phyloP scores from a whole-genome alignment of 1,140 invertebrate species.

The Meloidogyne chitwoodi region DNA sequence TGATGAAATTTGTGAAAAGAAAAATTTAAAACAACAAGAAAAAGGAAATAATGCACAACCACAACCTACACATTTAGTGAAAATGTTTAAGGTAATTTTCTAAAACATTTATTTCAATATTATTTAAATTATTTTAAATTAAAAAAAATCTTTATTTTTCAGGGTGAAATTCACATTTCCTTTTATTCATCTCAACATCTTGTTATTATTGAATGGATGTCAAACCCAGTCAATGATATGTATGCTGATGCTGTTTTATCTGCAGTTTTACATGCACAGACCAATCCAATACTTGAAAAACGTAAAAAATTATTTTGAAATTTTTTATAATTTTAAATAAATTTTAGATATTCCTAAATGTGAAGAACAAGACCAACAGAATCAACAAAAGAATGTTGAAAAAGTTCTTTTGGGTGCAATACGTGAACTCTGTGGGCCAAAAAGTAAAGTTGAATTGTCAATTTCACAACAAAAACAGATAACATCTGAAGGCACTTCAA shows the following conservation, averaged over 20 bases:
- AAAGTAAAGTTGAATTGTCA: conserved; percentile 24
- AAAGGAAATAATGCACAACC: background rate
- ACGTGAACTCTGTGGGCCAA: conserved; percentile 11
- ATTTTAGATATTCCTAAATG: conserved; percentile 37
- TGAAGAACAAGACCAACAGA: background rate
- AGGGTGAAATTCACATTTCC: conserved; percentile 30
- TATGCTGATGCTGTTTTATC: conserved; percentile 89
- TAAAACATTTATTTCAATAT: no score
- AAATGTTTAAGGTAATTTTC: conserved; percentile 68
- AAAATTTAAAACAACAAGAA: background rate
- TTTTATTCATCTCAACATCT: conserved; percentile 24
- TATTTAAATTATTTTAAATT: no score
- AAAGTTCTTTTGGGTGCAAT: conserved; percentile 1
- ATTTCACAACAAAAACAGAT: background rate
- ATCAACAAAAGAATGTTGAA: background rate
- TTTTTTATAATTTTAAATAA: conserved; percentile 1
- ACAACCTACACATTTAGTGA: conserved; percentile 55
- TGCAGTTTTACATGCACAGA: conserved; percentile 61
- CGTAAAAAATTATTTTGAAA: conserved; percentile 22
- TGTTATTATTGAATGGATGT: conserved; percentile 72
- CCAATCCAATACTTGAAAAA: conserved; percentile 53
- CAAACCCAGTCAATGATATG: conserved; percentile 84
- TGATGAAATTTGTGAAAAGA: conserved; percentile 2
- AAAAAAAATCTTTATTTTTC: conserved; percentile 60
- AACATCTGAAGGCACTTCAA: background rate